phyloP scores from a whole-genome alignment of 2,113 vertebrate genomes.

The Cyanoramphus novaezelandiae region DNA sequence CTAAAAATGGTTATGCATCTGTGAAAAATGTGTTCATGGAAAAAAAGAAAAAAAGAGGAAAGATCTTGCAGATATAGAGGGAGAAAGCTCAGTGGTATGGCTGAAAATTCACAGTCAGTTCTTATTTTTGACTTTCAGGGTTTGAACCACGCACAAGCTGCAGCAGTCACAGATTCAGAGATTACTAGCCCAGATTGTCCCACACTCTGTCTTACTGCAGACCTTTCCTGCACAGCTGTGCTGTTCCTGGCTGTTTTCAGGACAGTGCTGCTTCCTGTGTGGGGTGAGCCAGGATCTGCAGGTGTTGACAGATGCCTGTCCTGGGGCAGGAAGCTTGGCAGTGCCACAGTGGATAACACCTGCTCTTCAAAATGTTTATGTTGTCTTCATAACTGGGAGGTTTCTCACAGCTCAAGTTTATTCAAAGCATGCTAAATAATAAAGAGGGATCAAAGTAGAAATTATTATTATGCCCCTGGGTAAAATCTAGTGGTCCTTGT shows the following conservation, averaged over 20 bases:
- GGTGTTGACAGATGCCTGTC: not conserved
- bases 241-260: not conserved
- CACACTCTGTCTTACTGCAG: not conserved
- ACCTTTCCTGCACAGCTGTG: not conserved
- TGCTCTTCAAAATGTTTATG: not conserved
- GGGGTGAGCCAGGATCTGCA: not conserved
- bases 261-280: fast-evolving
- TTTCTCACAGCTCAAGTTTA: not conserved
- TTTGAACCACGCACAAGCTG: not conserved
- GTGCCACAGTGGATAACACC: not conserved
- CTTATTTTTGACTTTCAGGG: not conserved
- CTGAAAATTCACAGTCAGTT: not conserved
- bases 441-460: not conserved
- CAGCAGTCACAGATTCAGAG: not conserved
- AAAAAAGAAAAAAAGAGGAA: not conserved
- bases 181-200: not conserved
- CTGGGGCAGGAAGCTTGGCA: not conserved
- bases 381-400: not conserved
- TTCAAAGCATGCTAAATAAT: not conserved
- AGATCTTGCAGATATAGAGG: not conserved
- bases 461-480: not conserved
- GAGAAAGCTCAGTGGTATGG: not conserved
- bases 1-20: not conserved
- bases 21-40: not conserved
- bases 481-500: not conserved